Evolutionary conservation across 2,797 vertebrate species (phyloP), one percentile per base, ranked within the genome.

Genomic region (Lophius americanus): DNA sequence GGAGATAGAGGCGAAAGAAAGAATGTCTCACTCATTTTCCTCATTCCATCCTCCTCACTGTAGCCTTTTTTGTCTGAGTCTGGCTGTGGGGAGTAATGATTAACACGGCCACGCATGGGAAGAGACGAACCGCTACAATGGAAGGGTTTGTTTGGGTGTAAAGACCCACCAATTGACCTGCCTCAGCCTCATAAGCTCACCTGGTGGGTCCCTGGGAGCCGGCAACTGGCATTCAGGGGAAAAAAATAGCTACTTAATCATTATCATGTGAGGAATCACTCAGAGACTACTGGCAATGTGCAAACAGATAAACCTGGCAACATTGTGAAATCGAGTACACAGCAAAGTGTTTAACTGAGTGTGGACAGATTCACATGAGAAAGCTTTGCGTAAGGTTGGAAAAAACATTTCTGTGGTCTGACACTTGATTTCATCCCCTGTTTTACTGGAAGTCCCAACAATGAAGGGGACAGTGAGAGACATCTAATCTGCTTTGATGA

Each of bases 71-170:
- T 85, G 60, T 85, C 60, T 61, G 23, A 33, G 68, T 89, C 70
- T 88, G 83, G 81, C 80, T 69, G 44, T 73, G 60, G 13, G 74
- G 85, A 89, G 73, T 96, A 96, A 97, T 96, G 91, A 98, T 96
- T 96, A 95, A 96, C 94, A 0, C 69, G 41, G 69, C 42, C 64
- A 70, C 79, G 62, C 93, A 93, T 96, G 95, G 94, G 95, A 96
- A 96, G 88, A 81, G 71, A 80, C 35, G 37, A 73, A 72, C 58
- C 33, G 37, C 81, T 86, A 95, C 95, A 96, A 95, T 96, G 85
- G 89, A 81, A 55, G 88, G 67, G 80, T 86, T 93, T 97, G 95
- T 97, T 90, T 81, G 80, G 84, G 78, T 73, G 67, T 44, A 56
- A 44, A 69, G 67, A 64, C 37, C 58, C 55, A 53, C 50, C 10